These are phyloP conservation scores for Pristionchus maxplancki DNA, from an alignment of 2,888 invertebrate species.

Conservation along the genomic window DNA sequence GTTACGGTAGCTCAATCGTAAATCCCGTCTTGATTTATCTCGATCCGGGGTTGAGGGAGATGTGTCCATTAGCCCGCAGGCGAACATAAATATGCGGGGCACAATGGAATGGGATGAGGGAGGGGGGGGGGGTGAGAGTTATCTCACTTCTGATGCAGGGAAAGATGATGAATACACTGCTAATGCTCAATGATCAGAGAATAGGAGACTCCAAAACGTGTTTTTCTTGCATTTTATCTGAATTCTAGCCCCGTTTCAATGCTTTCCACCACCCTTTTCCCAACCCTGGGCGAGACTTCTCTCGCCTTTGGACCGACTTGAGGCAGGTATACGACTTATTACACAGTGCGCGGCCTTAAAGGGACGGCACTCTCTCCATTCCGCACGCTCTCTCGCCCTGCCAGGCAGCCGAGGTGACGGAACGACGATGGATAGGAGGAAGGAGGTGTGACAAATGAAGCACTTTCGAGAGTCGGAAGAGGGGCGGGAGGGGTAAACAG, in stretches of 20 bases:
- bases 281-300: neutral
- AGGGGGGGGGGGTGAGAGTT: neutral
- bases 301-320: neutral
- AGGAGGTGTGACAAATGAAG: constrained; percentile 40
- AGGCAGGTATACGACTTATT: neutral
- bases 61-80: constrained; percentile 19
- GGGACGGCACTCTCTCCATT: neutral
- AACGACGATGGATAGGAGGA: neutral
- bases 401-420: neutral
- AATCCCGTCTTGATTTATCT: neutral
- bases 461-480: neutral
- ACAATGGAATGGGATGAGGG: neutral
- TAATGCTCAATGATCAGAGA: neutral
- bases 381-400: neutral
- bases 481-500: neutral
- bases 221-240: too few species aligned
- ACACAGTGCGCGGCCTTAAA: constrained; percentile 2
- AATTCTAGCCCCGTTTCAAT: too few species aligned
- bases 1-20: neutral
- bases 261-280: too few species aligned
- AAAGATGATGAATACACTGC: neutral
- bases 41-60: neutral
- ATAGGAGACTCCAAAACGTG: too few species aligned
- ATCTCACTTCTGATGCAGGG: neutral
- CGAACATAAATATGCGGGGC: constrained; percentile 33